A percentile compares a stretch with the other conserved stretches of the same genome.
These are phyloP conservation scores for Parapsyche elsis DNA, from an alignment of 1,140 invertebrate species.

Conservation along the genomic window DNA sequence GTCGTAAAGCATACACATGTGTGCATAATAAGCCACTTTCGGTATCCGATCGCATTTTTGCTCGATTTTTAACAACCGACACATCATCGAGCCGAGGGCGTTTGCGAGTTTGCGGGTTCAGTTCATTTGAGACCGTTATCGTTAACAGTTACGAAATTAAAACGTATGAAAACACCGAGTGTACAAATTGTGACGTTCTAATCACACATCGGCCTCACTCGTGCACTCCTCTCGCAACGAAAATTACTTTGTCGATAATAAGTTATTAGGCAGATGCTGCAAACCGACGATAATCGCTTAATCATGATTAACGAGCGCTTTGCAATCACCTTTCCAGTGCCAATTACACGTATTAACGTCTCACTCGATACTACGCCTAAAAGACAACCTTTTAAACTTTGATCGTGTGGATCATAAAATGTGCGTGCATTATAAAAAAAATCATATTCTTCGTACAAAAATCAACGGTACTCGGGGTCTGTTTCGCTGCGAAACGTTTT, in stretches of 20 bases:
- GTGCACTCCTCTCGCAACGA: neutral
- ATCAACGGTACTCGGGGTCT: neutral
- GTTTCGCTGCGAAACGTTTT: neutral
- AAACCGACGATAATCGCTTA: slow-evolving; percentile 15
- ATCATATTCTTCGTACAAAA: neutral
- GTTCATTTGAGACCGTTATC: slow-evolving; percentile 10
- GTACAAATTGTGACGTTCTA: slow-evolving; percentile 3
- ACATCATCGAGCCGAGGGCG: no score
- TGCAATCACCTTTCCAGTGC: slow-evolving; percentile 8
- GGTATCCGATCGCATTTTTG: no score
- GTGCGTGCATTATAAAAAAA: neutral
- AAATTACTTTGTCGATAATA: neutral
- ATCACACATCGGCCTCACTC: neutral
- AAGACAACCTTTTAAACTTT: slow-evolving; percentile 2
- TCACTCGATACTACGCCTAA: neutral
- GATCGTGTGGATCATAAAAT: neutral
- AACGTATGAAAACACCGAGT: neutral
- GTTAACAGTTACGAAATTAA: slow-evolving; percentile 11
- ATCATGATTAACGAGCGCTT: slow-evolving; percentile 20
- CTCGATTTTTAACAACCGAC: no score
- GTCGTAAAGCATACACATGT: neutral
- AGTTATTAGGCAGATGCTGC: neutral
- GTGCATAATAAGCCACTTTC: neutral
- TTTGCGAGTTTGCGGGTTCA: neutral
- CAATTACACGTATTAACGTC: slow-evolving; percentile 20